Evolutionary conservation across 1,140 invertebrate species (phyloP).

Genomic region (Conus betulinus): DNA sequence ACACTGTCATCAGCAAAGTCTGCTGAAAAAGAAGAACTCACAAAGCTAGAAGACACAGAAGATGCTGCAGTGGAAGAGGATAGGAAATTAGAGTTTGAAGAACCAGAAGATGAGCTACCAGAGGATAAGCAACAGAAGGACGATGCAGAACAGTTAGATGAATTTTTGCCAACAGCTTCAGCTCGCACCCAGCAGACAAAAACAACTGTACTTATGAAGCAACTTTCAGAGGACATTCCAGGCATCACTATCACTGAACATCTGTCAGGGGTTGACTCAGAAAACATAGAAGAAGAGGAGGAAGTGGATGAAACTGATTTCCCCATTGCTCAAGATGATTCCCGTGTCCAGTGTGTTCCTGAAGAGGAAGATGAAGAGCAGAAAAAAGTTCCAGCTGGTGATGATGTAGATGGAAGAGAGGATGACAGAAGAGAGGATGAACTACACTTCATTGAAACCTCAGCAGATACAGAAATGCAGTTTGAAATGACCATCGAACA

Average conservation of each 20-base stretch:
- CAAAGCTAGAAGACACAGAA: conserved; percentile 39
- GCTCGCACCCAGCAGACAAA: conserved; percentile 21
- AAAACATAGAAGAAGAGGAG: conserved; percentile 35
- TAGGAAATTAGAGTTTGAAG: conserved; percentile 38
- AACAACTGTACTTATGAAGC: conserved; percentile 55
- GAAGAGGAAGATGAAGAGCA: conserved; percentile 56
- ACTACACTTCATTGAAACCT: conserved; percentile 6
- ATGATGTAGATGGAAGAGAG: conserved; percentile 34
- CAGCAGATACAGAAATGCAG: conserved; percentile 27
- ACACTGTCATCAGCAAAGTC: neutral
- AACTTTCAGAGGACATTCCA: conserved; percentile 79
- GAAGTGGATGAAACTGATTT: conserved; percentile 33
- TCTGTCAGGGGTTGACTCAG: conserved; percentile 77
- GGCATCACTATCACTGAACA: conserved; percentile 84
- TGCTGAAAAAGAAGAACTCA: conserved; percentile 39
- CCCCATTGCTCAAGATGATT: conserved; percentile 34
- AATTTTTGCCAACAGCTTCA: neutral
- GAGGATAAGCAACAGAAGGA: conserved; percentile 40
- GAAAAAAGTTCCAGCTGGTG: conserved; percentile 20
- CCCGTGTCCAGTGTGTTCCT: conserved; percentile 52
- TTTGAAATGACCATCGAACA: conserved; percentile 33
- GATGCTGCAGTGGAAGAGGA: conserved; percentile 42
- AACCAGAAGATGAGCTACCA: conserved; percentile 26
- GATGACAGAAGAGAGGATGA: conserved; percentile 31
- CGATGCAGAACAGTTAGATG: conserved; percentile 19